phyloP scores from a whole-genome alignment of 1,140 invertebrate genomes.

The Trichoplusia ni region DNA sequence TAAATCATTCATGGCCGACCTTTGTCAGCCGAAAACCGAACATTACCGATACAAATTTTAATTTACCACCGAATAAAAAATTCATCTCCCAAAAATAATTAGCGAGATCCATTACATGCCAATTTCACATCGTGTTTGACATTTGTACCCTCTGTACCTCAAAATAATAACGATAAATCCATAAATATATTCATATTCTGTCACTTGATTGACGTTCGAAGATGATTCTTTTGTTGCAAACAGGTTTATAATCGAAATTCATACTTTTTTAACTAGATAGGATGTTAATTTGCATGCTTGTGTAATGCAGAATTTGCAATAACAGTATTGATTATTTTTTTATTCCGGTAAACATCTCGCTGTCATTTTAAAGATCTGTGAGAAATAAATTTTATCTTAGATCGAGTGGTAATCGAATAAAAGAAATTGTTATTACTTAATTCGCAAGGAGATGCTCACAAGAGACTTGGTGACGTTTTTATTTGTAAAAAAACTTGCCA shows the following conservation, averaged over 20 bases:
- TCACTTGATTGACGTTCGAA: constrained; percentile 72
- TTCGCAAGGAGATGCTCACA: constrained; percentile 65
- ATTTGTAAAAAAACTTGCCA: constrained; percentile 69
- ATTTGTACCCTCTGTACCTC: constrained; percentile 40
- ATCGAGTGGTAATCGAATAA: constrained; percentile 50
- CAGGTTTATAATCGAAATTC: constrained; percentile 64
- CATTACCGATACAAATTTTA: constrained; percentile 52
- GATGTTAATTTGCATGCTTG: constrained; percentile 8
- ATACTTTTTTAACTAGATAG: too few relatives aligned
- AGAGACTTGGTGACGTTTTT: constrained; percentile 67
- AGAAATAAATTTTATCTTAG: constrained; percentile 54
- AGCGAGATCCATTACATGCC: constrained; percentile 57
- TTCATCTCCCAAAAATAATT: constrained; percentile 63
- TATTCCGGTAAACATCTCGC: too few relatives aligned
- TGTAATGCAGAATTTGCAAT: too few relatives aligned
- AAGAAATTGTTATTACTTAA: constrained; percentile 54
- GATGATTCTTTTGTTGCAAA: constrained; percentile 49
- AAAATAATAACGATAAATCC: constrained; percentile 43
- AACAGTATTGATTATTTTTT: too few relatives aligned
- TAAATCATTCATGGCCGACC: constrained; percentile 71
- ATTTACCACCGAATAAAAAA: constrained; percentile 46
- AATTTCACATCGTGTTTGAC: constrained; percentile 64
- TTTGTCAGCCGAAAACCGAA: constrained; percentile 58
- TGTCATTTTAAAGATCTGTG: constrained; percentile 52
- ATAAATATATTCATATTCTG: constrained; percentile 61